Percentiles rank a stretch among this genome's conserved stretches.
Conservation (phyloP, 1,140 invertebrate genomes). For the Brachionus koreanus region DNA sequence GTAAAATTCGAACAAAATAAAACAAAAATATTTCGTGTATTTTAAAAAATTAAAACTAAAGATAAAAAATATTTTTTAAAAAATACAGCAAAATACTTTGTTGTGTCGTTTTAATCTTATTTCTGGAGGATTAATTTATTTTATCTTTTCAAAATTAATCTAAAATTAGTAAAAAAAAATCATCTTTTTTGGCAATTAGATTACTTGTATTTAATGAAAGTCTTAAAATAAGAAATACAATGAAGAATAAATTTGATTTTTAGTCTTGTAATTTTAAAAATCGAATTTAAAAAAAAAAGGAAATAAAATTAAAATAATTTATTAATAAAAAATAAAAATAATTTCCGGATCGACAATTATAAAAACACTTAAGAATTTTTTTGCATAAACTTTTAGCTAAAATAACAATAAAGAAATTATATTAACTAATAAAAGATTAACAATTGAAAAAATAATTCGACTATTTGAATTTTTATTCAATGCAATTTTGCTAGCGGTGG, state of each 20-base stretch:
- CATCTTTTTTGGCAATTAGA: neutral
- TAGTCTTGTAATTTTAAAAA: neutral
- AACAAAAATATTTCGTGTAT: too few relatives aligned
- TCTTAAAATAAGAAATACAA: too few relatives aligned
- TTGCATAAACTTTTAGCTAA: neutral
- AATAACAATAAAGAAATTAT: neutral
- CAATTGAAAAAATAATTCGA: neutral
- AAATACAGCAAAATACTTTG: too few relatives aligned
- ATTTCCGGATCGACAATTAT: neutral
- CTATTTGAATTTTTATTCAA: neutral
- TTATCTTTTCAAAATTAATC: neutral
- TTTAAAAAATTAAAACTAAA: too few relatives aligned
- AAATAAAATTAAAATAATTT: neutral
- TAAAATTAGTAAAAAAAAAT: neutral
- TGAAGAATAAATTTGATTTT: too few relatives aligned
- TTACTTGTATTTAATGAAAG: too few relatives aligned
- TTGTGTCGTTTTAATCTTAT: too few relatives aligned
- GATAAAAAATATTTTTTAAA: too few relatives aligned
- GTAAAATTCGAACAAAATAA: too few relatives aligned
- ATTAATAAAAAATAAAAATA: neutral
- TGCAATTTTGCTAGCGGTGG: neutral
- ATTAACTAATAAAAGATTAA: neutral
- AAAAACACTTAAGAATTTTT: neutral
- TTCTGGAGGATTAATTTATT: too few relatives aligned
- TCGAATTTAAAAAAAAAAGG: neutral